These are phyloP conservation scores for Pomacea canaliculata DNA, from an alignment of 2,888 invertebrate genomes.

Conservation along the genomic window DNA sequence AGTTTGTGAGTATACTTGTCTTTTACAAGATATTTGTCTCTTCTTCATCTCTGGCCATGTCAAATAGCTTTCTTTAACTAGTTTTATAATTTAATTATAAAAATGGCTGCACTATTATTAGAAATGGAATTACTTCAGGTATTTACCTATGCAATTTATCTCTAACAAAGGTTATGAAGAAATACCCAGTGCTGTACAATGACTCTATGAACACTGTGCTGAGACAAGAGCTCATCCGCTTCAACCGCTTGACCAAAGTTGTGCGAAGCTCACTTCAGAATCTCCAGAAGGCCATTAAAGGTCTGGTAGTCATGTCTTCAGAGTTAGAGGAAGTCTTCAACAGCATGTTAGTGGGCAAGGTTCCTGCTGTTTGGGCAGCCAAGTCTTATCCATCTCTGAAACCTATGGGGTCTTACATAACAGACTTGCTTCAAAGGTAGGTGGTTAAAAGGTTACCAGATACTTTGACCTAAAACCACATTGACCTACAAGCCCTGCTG, in stretches of 20 bases:
- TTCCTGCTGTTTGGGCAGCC: slow-evolving; percentile 68
- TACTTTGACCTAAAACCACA: not conserved
- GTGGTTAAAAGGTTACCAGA: not conserved
- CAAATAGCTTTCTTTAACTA: no score
- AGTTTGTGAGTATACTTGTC: slow-evolving; percentile 47
- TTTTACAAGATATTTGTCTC: not conserved
- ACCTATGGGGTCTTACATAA: slow-evolving; percentile 69
- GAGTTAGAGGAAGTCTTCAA: slow-evolving; percentile 70
- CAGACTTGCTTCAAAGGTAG: slow-evolving; percentile 76
- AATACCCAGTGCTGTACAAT: slow-evolving; percentile 68
- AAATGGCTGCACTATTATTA: no score
- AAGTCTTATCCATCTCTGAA: slow-evolving; percentile 70
- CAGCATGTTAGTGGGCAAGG: slow-evolving; percentile 68
- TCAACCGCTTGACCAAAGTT: slow-evolving; percentile 66
- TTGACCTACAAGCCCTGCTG: no score
- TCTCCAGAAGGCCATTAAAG: slow-evolving; percentile 70
- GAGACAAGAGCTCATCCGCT: slow-evolving; percentile 69
- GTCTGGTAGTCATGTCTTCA: slow-evolving; percentile 69
- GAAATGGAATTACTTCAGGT: no score
- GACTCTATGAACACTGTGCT: slow-evolving; percentile 71
- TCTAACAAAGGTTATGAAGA: slow-evolving; percentile 61
- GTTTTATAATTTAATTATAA: no score
- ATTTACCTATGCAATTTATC: no score
- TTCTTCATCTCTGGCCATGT: no score
- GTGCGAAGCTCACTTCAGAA: slow-evolving; percentile 66